Evolutionary conservation across 2,888 invertebrate species (phyloP).

Genomic region (Coecobrya sp.): DNA sequence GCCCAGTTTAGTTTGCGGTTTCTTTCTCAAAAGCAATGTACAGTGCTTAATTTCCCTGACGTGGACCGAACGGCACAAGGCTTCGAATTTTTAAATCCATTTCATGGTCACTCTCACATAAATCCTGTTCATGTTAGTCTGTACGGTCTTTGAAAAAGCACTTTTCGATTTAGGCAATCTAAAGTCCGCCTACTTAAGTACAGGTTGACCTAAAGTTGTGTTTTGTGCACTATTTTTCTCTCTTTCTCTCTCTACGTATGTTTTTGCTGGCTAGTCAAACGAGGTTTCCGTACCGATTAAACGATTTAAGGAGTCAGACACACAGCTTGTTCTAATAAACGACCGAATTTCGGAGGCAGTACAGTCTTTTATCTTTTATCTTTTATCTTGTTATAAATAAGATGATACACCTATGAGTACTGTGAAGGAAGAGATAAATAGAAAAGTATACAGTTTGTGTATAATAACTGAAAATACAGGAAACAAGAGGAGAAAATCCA

Average conservation of each 20-base stretch:
- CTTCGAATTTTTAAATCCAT: constrained; percentile 54
- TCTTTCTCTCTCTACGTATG: background rate
- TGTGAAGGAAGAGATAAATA: background rate
- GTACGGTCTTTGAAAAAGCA: constrained; percentile 45
- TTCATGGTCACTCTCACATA: constrained; percentile 73
- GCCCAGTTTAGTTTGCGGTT: background rate
- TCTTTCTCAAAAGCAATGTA: constrained; percentile 27
- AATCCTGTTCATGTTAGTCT: constrained; percentile 36
- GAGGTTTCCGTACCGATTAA: constrained; percentile 48
- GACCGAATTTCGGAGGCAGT: constrained; percentile 51
- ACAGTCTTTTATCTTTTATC: too few relatives aligned
- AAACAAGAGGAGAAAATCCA: constrained; percentile 53
- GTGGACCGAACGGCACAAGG: constrained; percentile 4
- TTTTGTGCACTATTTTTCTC: constrained; percentile 10
- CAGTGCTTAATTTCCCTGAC: constrained; percentile 39
- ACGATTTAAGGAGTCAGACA: constrained; percentile 65
- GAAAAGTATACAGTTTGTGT: constrained; percentile 18
- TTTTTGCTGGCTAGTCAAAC: constrained; percentile 40
- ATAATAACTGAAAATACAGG: constrained; percentile 19
- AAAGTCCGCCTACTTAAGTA: constrained; percentile 56
- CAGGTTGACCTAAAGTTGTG: constrained; percentile 60
- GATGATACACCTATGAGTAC: background rate
- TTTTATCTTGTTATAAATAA: constrained; percentile 50
- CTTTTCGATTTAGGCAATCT: constrained; percentile 55
- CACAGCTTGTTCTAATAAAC: constrained; percentile 70